Conservation (phyloP, 2,113 vertebrate species). For the Gallinago undulata region DNA sequence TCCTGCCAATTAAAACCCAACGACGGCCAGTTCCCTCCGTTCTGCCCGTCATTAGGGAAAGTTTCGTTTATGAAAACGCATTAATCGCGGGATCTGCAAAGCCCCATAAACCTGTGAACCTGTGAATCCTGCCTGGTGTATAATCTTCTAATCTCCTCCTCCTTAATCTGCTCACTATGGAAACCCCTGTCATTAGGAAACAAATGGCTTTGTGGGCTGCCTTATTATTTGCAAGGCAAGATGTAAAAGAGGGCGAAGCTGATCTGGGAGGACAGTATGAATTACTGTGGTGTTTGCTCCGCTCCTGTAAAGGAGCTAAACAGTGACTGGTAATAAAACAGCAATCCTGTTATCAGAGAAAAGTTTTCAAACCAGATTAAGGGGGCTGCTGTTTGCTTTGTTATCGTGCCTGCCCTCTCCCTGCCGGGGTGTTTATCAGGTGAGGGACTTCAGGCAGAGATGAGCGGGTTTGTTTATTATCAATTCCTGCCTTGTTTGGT, state of each 20-base stretch:
- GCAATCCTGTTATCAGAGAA: slow-evolving; percentile 62
- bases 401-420: slow-evolving; percentile 48
- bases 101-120: slow-evolving; percentile 50
- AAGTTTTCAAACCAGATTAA: slow-evolving; percentile 53
- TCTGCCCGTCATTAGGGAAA: not conserved
- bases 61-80: slow-evolving; percentile 53
- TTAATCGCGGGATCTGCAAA: slow-evolving; percentile 60
- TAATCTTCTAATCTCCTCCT: slow-evolving; percentile 64
- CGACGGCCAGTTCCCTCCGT: not conserved
- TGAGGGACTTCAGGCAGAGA: not conserved
- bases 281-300: slow-evolving; percentile 46
- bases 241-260: slow-evolving; percentile 52
- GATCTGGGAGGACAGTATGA: slow-evolving; percentile 49
- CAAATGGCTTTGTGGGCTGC: slow-evolving; percentile 70
- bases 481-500: not conserved
- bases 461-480: not conserved
- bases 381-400: slow-evolving; percentile 27
- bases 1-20: slow-evolving; percentile 13
- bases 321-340: slow-evolving; percentile 45
- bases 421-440: slow-evolving; percentile 54
- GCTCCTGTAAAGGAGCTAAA: slow-evolving; percentile 46
- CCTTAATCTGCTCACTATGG: slow-evolving; percentile 69
- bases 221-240: slow-evolving; percentile 57
- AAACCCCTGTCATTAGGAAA: slow-evolving; percentile 68
- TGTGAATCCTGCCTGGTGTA: slow-evolving; percentile 60